Base-by-base conservation (phyloP, 2,113 vertebrate genomes). In the Penelope pileata region DNA sequence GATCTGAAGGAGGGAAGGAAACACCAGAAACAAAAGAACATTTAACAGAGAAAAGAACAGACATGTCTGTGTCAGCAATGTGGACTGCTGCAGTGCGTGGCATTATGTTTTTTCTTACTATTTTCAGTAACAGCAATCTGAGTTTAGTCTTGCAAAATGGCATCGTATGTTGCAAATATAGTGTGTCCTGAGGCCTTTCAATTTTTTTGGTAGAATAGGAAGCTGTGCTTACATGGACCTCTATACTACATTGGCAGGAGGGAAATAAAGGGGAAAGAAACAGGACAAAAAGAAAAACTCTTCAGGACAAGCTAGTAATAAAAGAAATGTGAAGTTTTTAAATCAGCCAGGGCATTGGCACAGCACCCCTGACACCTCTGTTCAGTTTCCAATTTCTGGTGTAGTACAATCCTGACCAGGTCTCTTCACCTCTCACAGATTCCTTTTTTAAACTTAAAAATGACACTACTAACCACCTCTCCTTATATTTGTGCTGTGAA, bases 61-160 rank as follows among this genome's bases (percentile, higher is more conserved):
- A 6, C 50, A 16, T 11, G 17, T 43, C 74, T 0, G 0, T 40
- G 13, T 64, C 51, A 72, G n/a, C 68, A 54, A 2, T 5, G 2
- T 1, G 43, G 16, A 2, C 67, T 51, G 54, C 16, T 60, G 59
- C 76, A 93, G 3, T 7, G 9, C 2, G 8, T 8, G 26, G 38
- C 66, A 30, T 54, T 83, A 56, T 38, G 42, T 1, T 66, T 66
- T 34, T 40, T 6, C 64, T 53, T 27, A 5, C 48, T 81, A 23
- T 84, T 96, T 88, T 27, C 70, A 75, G 86, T 4, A 83, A 47
- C 42, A 67, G 56, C 40, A 82, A 36, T 53, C 38, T 47, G 82
- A 82, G 34, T 92, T 92, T 89, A 91, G 68, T 79, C 68, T 89
- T 76, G 81, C 83, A 88, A 84, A 95, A 91, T 18, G 74, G 48